Evolutionary conservation across 2,113 vertebrate genomes (phyloP).

Genomic region (Speoplatyrhinus poulsoni): DNA sequence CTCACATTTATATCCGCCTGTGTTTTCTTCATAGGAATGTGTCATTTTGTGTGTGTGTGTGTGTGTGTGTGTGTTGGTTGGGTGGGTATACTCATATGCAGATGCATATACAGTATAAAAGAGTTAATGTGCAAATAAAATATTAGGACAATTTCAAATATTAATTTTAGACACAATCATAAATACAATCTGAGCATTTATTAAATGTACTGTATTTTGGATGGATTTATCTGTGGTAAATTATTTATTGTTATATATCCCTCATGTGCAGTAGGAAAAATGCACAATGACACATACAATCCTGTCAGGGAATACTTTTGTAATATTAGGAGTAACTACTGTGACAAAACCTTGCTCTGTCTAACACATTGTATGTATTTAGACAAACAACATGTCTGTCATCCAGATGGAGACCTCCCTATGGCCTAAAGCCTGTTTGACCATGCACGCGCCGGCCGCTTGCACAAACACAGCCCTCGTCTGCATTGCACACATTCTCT

Average conservation of each 20-base stretch:
- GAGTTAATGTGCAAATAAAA: too few relatives aligned
- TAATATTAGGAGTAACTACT: not conserved
- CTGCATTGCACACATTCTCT: slow-evolving; percentile 49
- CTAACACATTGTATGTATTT: not conserved
- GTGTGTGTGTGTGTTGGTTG: slow-evolving; percentile 4
- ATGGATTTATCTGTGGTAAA: too few relatives aligned
- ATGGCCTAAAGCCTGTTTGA: slow-evolving; percentile 35
- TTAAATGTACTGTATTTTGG: too few relatives aligned
- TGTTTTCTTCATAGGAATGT: slow-evolving; percentile 54
- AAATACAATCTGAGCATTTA: too few relatives aligned
- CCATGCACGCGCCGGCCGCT: slow-evolving; percentile 42
- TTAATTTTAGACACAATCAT: too few relatives aligned
- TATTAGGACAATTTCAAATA: too few relatives aligned
- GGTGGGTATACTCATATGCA: too few relatives aligned
- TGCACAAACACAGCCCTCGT: slow-evolving; percentile 47
- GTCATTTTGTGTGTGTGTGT: slow-evolving; percentile 28
- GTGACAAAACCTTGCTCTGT: not conserved
- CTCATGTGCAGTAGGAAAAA: too few relatives aligned
- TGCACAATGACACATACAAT: too few relatives aligned
- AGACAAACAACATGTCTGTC: slow-evolving; percentile 20
- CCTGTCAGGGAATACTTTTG: not conserved
- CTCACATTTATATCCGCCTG: slow-evolving; percentile 70
- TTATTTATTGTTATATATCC: too few relatives aligned
- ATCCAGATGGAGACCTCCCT: slow-evolving; percentile 19
- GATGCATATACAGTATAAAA: too few relatives aligned